A percentile compares a stretch with the other conserved stretches of the same genome.
Evolutionary conservation across 2,888 invertebrate genomes (phyloP).

Genomic region (Merodon equestris): DNA sequence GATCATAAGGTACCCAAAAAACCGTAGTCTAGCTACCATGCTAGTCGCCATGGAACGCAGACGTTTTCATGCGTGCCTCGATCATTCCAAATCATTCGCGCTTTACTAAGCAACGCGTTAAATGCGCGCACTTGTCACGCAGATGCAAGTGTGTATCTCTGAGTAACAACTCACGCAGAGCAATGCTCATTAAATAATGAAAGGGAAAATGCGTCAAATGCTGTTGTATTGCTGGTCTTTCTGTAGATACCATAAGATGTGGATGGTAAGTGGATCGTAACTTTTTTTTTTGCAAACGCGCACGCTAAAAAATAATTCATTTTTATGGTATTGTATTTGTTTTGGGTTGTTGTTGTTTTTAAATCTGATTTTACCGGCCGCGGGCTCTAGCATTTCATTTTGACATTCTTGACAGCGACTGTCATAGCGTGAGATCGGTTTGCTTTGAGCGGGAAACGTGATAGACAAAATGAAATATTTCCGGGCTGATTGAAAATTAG

Average conservation of each 20-base stretch:
- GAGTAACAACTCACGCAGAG: slow-evolving; percentile 29
- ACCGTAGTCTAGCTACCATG: slow-evolving; percentile 10
- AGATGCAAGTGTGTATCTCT: slow-evolving; percentile 24
- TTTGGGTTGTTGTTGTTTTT: slow-evolving; percentile 2
- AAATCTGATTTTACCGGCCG: neutral
- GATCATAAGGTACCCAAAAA: neutral
- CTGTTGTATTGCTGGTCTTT: neutral
- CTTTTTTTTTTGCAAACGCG: slow-evolving; percentile 21
- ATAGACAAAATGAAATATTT: slow-evolving; percentile 50
- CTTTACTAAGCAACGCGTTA: too few species aligned
- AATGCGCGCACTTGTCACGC: slow-evolving; percentile 40
- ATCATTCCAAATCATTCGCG: too few species aligned
- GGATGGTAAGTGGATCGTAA: slow-evolving; percentile 8
- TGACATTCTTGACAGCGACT: neutral
- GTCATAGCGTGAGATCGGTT: slow-evolving; percentile 20
- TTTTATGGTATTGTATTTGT: slow-evolving; percentile 14
- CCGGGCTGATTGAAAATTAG: slow-evolving; percentile 62
- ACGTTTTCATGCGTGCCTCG: slow-evolving; percentile 1
- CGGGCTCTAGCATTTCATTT: neutral
- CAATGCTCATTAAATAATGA: slow-evolving; percentile 30
- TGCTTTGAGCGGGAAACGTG: slow-evolving; percentile 12
- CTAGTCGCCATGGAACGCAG: slow-evolving; percentile 1
- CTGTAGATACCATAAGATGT: neutral
- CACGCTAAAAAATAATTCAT: slow-evolving; percentile 19
- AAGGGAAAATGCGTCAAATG: slow-evolving; percentile 33